These are phyloP conservation scores for Cotesia typhae DNA, from an alignment of 1,140 invertebrate genomes.

Conservation along the genomic window DNA sequence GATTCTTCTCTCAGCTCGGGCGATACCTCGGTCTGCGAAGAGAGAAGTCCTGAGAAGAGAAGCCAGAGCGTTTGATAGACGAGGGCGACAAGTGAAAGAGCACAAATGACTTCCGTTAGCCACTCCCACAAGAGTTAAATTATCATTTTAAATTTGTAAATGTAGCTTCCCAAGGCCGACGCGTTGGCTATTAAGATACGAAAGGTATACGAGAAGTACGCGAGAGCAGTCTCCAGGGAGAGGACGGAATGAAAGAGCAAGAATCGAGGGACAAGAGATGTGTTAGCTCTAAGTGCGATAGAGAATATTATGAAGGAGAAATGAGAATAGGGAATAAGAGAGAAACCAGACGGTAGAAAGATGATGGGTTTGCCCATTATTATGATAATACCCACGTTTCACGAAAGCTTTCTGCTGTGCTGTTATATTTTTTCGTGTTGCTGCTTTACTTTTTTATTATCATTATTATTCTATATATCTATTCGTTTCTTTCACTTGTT, in stretches of 20 bases:
- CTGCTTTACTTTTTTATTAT: conserved; percentile 6
- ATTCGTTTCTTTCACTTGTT: conserved; percentile 27
- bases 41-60: no score
- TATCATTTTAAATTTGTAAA: conserved; percentile 59
- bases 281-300: no score
- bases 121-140: conserved; percentile 47
- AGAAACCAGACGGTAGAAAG: conserved; percentile 44
- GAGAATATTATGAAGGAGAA: no score
- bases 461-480: conserved; percentile 11
- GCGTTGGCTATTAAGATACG: conserved; percentile 47
- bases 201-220: conserved; percentile 16
- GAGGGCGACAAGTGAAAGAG: conserved; percentile 5
- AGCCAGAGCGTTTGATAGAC: not conserved
- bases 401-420: conserved; percentile 43
- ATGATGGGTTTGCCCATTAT: conserved; percentile 55
- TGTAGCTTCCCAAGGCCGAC: conserved; percentile 46
- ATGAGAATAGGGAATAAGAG: conserved; percentile 18
- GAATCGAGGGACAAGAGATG: conserved; percentile 27
- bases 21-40: conserved; percentile 14
- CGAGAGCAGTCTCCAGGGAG: conserved; percentile 29
- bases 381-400: conserved; percentile 55
- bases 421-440: conserved; percentile 33
- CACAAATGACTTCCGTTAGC: conserved; percentile 50
- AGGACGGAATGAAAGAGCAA: conserved; percentile 1
- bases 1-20: not conserved